Conservation (phyloP, 2,888 invertebrate genomes). For the Agonopterix alstromeriana region DNA sequence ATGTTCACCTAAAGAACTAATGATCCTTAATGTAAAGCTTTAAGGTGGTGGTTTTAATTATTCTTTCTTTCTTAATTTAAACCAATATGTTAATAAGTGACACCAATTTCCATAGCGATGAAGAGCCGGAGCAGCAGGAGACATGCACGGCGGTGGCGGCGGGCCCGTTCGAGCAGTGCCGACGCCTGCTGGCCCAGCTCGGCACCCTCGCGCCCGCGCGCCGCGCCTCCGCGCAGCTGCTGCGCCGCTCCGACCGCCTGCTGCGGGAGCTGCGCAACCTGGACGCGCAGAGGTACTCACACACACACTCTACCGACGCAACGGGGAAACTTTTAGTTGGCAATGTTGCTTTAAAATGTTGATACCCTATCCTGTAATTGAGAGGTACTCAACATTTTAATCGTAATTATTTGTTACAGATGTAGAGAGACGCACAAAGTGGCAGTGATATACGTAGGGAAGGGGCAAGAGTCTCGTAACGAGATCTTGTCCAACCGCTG, state of each 20-base stretch:
- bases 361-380: too few species aligned
- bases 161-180: constrained; percentile 89
- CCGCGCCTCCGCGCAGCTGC: constrained; percentile 87
- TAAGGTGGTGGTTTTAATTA: too few species aligned
- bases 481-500: constrained; percentile 93
- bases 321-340: too few species aligned
- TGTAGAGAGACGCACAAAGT: constrained; percentile 97
- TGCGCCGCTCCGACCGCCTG: constrained; percentile 92
- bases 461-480: constrained; percentile 97
- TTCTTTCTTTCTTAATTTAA: too few species aligned
- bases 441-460: constrained; percentile 98
- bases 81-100: neutral
- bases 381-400: neutral
- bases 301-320: too few species aligned
- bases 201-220: constrained; percentile 95
- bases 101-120: constrained; percentile 27
- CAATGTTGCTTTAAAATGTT: too few species aligned
- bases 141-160: constrained; percentile 18
- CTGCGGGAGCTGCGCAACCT: constrained; percentile 94
- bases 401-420: constrained; percentile 42
- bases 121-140: constrained; percentile 56
- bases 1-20: too few species aligned
- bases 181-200: constrained; percentile 92
- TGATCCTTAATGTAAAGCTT: too few species aligned
- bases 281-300: constrained; percentile 84